Percentiles rank a stretch among this genome's conserved stretches.
phyloP scores from a whole-genome alignment of 2,113 vertebrate species.

The Leucoraja erinaceus region DNA sequence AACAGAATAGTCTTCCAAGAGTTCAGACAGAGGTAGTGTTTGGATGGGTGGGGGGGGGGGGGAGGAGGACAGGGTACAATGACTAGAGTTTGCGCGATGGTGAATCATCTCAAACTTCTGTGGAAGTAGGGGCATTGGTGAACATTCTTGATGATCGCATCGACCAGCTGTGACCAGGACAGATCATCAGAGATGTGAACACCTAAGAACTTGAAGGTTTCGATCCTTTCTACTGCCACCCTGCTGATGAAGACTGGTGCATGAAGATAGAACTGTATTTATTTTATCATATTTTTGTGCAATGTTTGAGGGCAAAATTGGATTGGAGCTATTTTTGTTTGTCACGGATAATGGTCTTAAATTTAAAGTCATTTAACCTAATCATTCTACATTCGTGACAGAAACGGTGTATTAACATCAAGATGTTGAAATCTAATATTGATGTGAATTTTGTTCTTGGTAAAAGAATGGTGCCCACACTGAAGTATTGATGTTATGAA shows the following conservation, averaged over 20 bases:
- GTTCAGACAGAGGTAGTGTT: conserved; percentile 85
- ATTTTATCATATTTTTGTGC: not conserved
- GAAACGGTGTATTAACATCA: not conserved
- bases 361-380: not conserved
- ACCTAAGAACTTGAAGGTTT: too few relatives aligned
- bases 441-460: not conserved
- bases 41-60: too few relatives aligned
- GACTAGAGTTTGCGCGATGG: too few relatives aligned
- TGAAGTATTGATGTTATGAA: not conserved
- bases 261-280: not conserved
- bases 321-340: not conserved
- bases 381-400: not conserved
- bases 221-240: too few relatives aligned
- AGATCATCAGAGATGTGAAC: too few relatives aligned
- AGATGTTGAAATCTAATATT: not conserved
- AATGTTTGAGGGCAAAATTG: not conserved
- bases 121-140: too few relatives aligned
- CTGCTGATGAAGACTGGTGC: too few relatives aligned
- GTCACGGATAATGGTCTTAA: not conserved
- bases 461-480: not conserved
- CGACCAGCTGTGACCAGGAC: too few relatives aligned
- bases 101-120: too few relatives aligned
- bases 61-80: too few relatives aligned
- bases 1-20: conserved; percentile 98
- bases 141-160: too few relatives aligned